These are phyloP conservation scores for Cotesia typhae DNA, from an alignment of 1,140 invertebrate genomes.

Conservation along the genomic window DNA sequence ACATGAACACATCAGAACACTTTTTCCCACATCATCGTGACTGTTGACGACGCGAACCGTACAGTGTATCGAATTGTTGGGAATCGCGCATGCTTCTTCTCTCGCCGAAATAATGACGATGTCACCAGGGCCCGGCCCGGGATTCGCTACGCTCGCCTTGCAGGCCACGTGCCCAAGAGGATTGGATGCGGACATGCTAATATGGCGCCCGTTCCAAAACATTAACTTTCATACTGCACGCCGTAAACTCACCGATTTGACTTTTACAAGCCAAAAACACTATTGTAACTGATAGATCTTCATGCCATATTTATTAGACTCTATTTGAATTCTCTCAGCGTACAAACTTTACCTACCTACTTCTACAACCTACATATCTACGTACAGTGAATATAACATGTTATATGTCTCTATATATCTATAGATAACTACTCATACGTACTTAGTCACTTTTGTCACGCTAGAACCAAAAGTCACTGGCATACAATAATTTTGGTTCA, in stretches of 20 bases:
- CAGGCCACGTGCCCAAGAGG: slow-evolving; percentile 58
- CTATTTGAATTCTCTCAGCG: too few relatives aligned
- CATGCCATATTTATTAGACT: slow-evolving; percentile 3
- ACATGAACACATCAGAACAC: slow-evolving; percentile 6
- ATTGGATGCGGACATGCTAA: slow-evolving; percentile 67
- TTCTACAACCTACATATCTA: too few relatives aligned
- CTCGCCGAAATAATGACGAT: slow-evolving; percentile 66
- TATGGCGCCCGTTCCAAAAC: slow-evolving; percentile 65
- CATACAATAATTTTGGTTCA: too few relatives aligned
- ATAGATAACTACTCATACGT: too few relatives aligned
- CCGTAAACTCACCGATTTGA: slow-evolving; percentile 36
- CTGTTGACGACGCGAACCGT: slow-evolving; percentile 26
- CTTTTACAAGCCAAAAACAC: slow-evolving; percentile 31
- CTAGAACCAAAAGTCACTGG: too few relatives aligned
- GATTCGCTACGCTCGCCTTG: slow-evolving; percentile 57
- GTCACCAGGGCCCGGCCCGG: slow-evolving; percentile 53
- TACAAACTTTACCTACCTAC: too few relatives aligned
- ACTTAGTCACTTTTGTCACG: too few relatives aligned
- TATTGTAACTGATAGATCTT: slow-evolving; percentile 17
- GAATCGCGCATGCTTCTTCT: slow-evolving; percentile 62
- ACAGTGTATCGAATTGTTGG: slow-evolving; percentile 32
- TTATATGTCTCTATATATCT: too few relatives aligned
- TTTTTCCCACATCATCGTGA: slow-evolving; percentile 53
- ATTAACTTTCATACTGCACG: slow-evolving; percentile 53
- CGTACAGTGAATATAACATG: too few relatives aligned